Conservation (phyloP, 2,888 invertebrate species). For the Bimastos eiseni region DNA sequence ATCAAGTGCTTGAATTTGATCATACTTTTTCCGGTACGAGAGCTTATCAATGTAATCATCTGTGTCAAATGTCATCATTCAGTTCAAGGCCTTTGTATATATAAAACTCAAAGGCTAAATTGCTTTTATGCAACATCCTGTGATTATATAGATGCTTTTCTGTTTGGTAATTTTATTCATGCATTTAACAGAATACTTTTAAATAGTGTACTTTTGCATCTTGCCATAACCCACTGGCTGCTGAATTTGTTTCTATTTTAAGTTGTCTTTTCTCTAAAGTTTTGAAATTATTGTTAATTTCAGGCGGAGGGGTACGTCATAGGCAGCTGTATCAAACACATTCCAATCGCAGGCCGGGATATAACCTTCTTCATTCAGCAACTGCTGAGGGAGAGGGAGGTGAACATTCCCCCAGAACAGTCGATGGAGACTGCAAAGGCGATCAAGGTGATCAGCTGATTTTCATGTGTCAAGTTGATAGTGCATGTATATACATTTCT, state of each 20-base stretch:
- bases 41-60: background rate
- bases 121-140: background rate
- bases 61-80: background rate
- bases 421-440: conserved; percentile 98
- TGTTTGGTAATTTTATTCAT: background rate
- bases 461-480: background rate
- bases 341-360: conserved; percentile 98
- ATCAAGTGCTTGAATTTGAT: background rate
- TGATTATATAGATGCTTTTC: background rate
- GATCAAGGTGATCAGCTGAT: conserved; percentile 75
- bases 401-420: conserved; percentile 97
- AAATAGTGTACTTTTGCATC: background rate
- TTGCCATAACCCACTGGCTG: background rate
- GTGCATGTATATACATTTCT: background rate
- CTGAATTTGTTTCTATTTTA: background rate
- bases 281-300: background rate
- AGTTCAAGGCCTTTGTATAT: too few relatives aligned
- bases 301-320: conserved; percentile 98
- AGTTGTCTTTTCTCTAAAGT: background rate
- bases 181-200: background rate
- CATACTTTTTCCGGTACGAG: background rate
- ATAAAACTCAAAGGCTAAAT: background rate
- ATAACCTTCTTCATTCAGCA: conserved; percentile 99
- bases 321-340: conserved; percentile 99
- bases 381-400: conserved; percentile 89